Base-by-base conservation (phyloP, 92 coral and sea anemone species). In the Palythoa caribaeorum region DNA sequence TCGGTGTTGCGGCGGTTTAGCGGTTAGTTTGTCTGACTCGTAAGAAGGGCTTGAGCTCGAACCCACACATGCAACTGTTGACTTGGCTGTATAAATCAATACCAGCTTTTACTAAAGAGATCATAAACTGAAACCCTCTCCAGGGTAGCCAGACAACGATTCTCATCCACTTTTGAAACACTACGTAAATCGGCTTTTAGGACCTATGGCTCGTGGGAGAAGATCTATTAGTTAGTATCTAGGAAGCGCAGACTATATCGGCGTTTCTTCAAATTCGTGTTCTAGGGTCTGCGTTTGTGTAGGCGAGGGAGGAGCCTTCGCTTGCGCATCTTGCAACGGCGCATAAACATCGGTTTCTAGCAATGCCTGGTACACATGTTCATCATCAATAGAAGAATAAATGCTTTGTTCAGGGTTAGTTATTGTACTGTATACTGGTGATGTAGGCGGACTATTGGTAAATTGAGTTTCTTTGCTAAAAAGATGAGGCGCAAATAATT, bases 341-440 rank as follows among this genome's bases (percentile, higher is more conserved):
- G 10, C 65, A 59, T 59, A 59, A 59, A 13, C 16, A 59, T 59
- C 65, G 65, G 17, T 13, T 1, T 59, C 65, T 4, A 59, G 2
- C 65, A 59, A 59, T 10, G 65, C 65, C 19, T 59, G 65, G 65
- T 59, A 59, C 65, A 81, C 76, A 15, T 81, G 86, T 14, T 81
- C 83, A 20, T 77, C 5, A 47, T 52, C 83, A 54, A 77, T 38
- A 35, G 16, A 47, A 4, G 83, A 53, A 54, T 77, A 77, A 35
- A 54, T 3, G 6, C 15, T 20, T 35, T 36, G 69, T 9, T 51
- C 17, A 77, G 63, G 44, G 19, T 0, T 2, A 9, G 9, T 36
- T 55, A 16, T 6, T 14, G 83, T 36, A 12, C 38, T 76, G 38
- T 54, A 2, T 52, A 35, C 53, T 16, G 57, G 39, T 39, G 59